Evolutionary conservation across 2,888 invertebrate species (phyloP), one percentile per base, ranked within the genome.

Genomic region (Prostheceraeus crozeri): DNA sequence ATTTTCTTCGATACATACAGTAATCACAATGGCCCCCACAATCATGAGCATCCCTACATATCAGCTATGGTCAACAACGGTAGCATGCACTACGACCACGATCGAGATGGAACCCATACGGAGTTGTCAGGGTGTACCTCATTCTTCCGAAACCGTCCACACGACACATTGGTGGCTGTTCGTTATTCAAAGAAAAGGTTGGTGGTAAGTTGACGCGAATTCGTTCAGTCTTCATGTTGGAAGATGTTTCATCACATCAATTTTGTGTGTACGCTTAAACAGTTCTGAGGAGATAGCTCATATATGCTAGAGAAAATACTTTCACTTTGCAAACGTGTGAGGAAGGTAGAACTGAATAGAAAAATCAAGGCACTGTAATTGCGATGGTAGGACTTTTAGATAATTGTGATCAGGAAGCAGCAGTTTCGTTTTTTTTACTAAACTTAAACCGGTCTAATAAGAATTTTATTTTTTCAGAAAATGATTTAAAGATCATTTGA

Each of bases 1-100:
- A 82, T 99, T 33, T 86, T 98, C 72, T 78, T 98, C 63, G 98
- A 99, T 71, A 98, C 98, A 0, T 99, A 98, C 75, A 94, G 91
- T 76, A 99, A 99, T 76, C 94, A 98, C 70, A 96, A 98, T 80
- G 96, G 94, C 3, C 88, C 89, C 16, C 96, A 98, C 74, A 91
- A 91, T 93, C 96, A 96, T 77, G 87, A 89, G 72, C 96, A 98
- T 81, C 98, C 98, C 0, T 99, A 89, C 77, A 84, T 98, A 68
- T 94, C 94, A 57, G 91, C 89, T 1, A 98, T 96, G 94, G 83
- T 99, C 1, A 94, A 90, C 77, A 96, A 99, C 78, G 98, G 98
- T 14, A 82, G 86, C 1, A 80, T 89, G 63, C 85, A 86, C 73
- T 99, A 98, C 76, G 98, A 99, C 77, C 98, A 99, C 76, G 98